A percentile compares a stretch with the other conserved stretches of the same genome.
Conservation (phyloP, 2,113 vertebrate genomes). For the Prionailurus bengalensis region DNA sequence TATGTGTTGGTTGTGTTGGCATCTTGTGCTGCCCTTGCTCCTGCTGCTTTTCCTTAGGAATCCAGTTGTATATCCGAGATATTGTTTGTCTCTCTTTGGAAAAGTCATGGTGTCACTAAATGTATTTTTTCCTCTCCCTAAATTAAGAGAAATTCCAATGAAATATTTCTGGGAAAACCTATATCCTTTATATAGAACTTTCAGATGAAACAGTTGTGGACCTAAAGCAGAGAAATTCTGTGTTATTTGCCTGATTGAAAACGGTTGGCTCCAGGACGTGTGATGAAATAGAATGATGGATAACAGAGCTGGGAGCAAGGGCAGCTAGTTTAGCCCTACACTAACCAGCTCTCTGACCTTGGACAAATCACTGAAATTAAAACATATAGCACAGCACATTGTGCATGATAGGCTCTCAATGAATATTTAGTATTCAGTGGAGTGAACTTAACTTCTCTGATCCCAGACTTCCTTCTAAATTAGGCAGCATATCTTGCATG, state of each 20-base stretch:
- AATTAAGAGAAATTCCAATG: neutral
- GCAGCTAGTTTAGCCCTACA: neutral
- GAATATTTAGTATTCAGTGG: slow-evolving; percentile 63
- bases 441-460: slow-evolving; percentile 51
- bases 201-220: neutral
- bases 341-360: slow-evolving; percentile 70
- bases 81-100: neutral
- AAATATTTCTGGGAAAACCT: slow-evolving; percentile 35
- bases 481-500: slow-evolving; percentile 44
- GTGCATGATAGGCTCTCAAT: slow-evolving; percentile 45
- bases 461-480: slow-evolving; percentile 53
- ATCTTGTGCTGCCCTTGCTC: neutral
- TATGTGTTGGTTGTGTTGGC: slow-evolving; percentile 26
- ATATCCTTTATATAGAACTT: neutral
- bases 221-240: neutral
- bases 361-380: slow-evolving; percentile 70
- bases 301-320: neutral
- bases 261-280: neutral
- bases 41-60: neutral
- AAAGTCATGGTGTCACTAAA: neutral
- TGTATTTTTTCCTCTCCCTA: neutral
- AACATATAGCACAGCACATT: slow-evolving; percentile 48
- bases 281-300: slow-evolving; percentile 45
- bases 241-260: neutral
- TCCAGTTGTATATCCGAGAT: neutral